A percentile compares a stretch with the other conserved stretches of the same genome.
These are phyloP conservation scores for Hoplostethus atlanticus DNA, from an alignment of 2,797 vertebrate species.

Conservation along the genomic window DNA sequence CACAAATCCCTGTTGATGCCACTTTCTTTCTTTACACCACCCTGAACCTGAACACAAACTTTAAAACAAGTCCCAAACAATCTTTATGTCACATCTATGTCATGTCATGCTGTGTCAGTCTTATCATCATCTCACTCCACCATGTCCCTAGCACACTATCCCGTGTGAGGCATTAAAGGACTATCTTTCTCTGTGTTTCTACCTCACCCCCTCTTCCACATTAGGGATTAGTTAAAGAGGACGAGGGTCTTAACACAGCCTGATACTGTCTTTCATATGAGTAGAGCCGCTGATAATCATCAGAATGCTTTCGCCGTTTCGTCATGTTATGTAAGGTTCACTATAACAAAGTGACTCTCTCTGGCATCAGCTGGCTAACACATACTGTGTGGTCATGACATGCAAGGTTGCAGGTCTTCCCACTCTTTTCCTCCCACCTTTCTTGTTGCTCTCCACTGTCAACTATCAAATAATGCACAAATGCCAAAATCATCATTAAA, in stretches of 20 bases:
- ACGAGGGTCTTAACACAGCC: conserved; percentile 21
- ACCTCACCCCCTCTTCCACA: conserved; percentile 6
- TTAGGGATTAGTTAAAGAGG: conserved; percentile 13
- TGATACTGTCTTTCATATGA: conserved; percentile 33
- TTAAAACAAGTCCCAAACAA: not conserved
- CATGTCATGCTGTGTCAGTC: not conserved
- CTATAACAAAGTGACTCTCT: conserved; percentile 19
- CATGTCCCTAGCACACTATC: not conserved
- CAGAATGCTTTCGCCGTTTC: conserved; percentile 33
- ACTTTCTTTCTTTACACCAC: not conserved
- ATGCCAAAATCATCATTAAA: too few species aligned
- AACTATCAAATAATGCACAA: too few species aligned
- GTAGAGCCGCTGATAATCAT: conserved; percentile 43
- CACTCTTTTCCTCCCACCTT: too few species aligned
- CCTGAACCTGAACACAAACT: not conserved
- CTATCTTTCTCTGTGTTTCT: not conserved
- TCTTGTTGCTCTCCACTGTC: too few species aligned
- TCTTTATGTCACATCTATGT: not conserved
- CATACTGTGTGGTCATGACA: not conserved
- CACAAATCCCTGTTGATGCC: not conserved
- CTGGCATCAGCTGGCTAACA: not conserved
- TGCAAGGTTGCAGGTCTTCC: too few species aligned
- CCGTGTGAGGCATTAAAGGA: not conserved
- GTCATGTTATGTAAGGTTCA: conserved; percentile 51
- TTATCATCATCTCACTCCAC: not conserved